Percentiles rank a stretch among this genome's conserved stretches.
Conservation (phyloP, 1,140 invertebrate genomes). For the Muscidifurax raptorellus region DNA sequence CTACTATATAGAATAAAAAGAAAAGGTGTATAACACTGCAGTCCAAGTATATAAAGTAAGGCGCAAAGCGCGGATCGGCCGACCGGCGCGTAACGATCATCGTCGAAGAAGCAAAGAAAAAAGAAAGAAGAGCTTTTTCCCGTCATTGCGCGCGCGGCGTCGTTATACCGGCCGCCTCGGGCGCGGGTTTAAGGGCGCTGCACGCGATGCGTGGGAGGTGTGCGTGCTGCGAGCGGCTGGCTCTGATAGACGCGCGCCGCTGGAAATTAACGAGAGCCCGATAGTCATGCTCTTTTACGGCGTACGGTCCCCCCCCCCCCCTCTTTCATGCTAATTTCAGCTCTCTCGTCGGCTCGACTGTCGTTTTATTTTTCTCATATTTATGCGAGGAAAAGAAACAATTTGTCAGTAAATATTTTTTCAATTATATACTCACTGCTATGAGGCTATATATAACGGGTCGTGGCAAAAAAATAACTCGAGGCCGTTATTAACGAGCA, state of each 20-base stretch:
- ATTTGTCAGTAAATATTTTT: neutral
- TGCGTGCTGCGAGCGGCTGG: neutral
- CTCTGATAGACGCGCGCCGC: neutral
- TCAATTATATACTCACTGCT: neutral
- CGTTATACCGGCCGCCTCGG: neutral
- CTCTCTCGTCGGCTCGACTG: neutral
- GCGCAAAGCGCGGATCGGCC: neutral
- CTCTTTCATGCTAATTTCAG: neutral
- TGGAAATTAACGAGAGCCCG: conserved; percentile 30
- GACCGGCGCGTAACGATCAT: conserved; percentile 20
- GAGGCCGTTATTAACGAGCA: too few species aligned
- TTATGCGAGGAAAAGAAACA: neutral
- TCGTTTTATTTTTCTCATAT: neutral
- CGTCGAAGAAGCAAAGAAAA: neutral
- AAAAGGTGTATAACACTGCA: neutral
- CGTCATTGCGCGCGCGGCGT: neutral
- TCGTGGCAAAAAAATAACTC: too few species aligned
- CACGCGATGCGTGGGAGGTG: neutral
- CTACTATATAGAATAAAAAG: neutral
- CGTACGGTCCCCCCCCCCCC: too few species aligned
- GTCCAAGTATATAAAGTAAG: neutral
- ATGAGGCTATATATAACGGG: too few species aligned
- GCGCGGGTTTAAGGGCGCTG: conserved; percentile 18
- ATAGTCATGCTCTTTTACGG: conserved; percentile 15
- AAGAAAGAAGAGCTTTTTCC: neutral